Base-by-base conservation (phyloP, 1,140 invertebrate species). In the Tyrophagus putrescentiae region DNA sequence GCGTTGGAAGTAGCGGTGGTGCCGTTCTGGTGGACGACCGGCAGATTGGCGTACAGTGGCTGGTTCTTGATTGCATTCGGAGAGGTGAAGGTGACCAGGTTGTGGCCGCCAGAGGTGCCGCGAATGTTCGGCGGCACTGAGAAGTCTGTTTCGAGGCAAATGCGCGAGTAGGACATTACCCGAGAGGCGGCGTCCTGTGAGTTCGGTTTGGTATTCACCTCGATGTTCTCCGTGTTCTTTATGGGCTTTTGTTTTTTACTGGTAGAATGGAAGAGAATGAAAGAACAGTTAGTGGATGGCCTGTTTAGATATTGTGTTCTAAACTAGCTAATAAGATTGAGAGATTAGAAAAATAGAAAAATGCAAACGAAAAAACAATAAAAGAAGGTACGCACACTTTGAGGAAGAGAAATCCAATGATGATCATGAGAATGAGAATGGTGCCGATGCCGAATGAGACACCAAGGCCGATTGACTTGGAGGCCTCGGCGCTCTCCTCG, bases 141-240 rank as follows among this genome's bases (percentile, higher is more conserved):
- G n/a, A 64, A 42, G 36, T 65, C 64, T n/a, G 57, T 25, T 27
- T 62, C 60, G n/a, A 65, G 32, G 48, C 57, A 42, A 32, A 65
- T 57, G n/a, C 61, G 28, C 25, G 62, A 64, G 41, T 65, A 64
- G 6, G 64, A 64, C 62, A 65, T 61, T 16, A 64, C 59, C 7
- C 58, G 57, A 6, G 61, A 63, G 6, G 41, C 42, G 27, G 61
- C 60, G 32, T 64, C 60, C n/a, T n/a, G n/a, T n/a, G n/a, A n/a
- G 23, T 58, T 60, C 9, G 39, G 42, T 27, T 45, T 31, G 21
- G 41, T 54, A 58, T 60, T 63, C 9, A 64, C 84, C 73, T 87
- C 83, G 9, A 89, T 79, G 65, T 87, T 87, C 69, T 87, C 85
- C 0, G 85, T 86, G 67, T 87, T 87, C 69, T 87, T 89, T 0